Base-by-base conservation (phyloP, 2,888 invertebrate genomes). In the Spodoptera exigua region DNA sequence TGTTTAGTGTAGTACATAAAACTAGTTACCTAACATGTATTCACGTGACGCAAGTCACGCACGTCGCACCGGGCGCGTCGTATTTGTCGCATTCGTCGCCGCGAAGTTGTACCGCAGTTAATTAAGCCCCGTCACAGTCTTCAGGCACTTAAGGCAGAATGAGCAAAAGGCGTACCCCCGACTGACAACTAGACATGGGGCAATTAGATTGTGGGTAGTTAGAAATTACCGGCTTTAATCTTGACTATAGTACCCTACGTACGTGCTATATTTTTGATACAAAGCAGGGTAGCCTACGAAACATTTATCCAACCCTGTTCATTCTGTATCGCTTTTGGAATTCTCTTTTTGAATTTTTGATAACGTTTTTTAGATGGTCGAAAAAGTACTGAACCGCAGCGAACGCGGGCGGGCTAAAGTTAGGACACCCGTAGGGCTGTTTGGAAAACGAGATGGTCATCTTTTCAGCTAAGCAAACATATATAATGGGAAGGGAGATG, bases 81-180 rank as follows among this genome's bases (percentile, higher is more conserved):
- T 48, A 48, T 64, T 60, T 67, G 68, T 46, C 48, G 57, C 36
- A 55, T 61, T 59, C 40, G 66, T 57, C 47, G 49, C 61, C 51
- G 41, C 61, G 58, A 65, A 54, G 39, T 66, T 71, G 47, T 44
- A 59, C 57, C 62, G 58, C 80, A 85, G 81, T 89, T 89, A 89
- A 89, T 90, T 89, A 89, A 89, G 82, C 80, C 76, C 79, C 65
- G 70, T 86, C 84, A 58, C 71, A 83, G 78, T 78, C 80, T 83
- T 80, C 80, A 70, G 51, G 51, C 85, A 87, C 87, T 88, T 84
- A 85, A 80, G 57, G 67, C 76, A 75, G 87, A 87, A 89, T 87
- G 87, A 84, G 87, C 82, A 84, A 86, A 87, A 84, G 89, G 89
- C 87, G 85, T 67, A 54, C 78, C 76, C 39, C 68, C 62, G 14